Percentiles rank a stretch among this genome's conserved stretches.
Evolutionary conservation across 2,797 vertebrate genomes (phyloP).

Genomic region (Buphagus erythrorhynchus): DNA sequence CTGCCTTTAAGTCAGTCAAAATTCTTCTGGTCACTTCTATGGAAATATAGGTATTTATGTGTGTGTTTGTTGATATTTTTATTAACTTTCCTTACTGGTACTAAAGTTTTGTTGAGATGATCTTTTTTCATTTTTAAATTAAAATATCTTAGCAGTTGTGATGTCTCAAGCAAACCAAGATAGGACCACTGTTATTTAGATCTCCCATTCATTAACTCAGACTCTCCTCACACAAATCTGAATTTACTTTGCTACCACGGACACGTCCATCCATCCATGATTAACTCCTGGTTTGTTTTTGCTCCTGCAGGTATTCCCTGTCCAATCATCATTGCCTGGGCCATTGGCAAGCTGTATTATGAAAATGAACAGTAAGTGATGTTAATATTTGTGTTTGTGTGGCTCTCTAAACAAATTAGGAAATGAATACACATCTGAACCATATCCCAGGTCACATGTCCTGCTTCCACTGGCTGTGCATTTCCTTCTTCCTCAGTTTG

Average conservation of each 20-base stretch:
- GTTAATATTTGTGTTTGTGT: neutral
- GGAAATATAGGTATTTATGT: neutral
- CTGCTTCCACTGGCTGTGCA: neutral
- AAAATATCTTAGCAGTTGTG: neutral
- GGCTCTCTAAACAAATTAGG: neutral
- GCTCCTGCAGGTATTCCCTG: constrained; percentile 88
- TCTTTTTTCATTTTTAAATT: neutral
- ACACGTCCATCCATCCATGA: neutral
- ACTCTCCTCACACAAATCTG: neutral
- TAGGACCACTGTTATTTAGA: neutral
- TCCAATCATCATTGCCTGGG: constrained; percentile 95
- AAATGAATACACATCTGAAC: neutral
- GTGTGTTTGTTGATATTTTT: neutral
- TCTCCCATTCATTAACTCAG: neutral
- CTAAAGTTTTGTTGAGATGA: neutral
- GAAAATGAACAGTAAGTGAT: constrained; percentile 95
- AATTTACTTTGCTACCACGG: neutral
- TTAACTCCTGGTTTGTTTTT: neutral
- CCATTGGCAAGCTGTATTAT: constrained; percentile 91
- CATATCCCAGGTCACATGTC: neutral
- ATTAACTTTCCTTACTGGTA: neutral
- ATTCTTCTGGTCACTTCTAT: neutral
- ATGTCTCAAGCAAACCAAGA: neutral
- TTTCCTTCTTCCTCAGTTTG: neutral
- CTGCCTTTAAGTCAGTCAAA: neutral